phyloP scores from a whole-genome alignment of 1,140 invertebrate species.

The Dryas iulia region DNA sequence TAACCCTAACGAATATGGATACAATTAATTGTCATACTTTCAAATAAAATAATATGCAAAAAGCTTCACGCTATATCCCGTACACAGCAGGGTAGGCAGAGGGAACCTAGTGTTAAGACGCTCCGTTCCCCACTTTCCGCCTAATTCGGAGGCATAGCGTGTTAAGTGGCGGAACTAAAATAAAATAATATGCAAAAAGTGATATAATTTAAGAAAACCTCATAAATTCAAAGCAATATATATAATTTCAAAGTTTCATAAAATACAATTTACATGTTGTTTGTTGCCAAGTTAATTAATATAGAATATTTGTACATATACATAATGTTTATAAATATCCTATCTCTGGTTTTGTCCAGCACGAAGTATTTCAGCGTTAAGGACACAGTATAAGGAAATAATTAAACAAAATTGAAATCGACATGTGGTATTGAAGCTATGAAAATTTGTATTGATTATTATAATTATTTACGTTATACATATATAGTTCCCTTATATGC shows the following conservation, averaged over 20 bases:
- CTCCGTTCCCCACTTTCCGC: neutral
- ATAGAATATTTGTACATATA: neutral
- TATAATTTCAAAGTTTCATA: no score
- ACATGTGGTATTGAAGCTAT: neutral
- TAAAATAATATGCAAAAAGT: no score
- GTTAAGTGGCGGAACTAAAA: neutral
- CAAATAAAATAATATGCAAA: no score
- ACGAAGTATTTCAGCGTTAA: neutral
- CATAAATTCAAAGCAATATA: no score
- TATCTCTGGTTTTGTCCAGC: slow-evolving; percentile 3
- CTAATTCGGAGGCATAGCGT: neutral
- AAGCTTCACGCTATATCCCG: no score
- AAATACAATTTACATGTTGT: neutral
- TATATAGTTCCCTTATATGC: no score
- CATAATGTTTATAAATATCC: neutral
- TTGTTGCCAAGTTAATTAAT: neutral
- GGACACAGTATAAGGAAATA: neutral
- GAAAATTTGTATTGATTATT: neutral
- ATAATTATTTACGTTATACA: neutral
- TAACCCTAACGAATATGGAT: no score
- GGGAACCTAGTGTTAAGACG: no score
- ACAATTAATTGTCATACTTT: no score
- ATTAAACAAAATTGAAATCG: neutral
- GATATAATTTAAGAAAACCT: no score
- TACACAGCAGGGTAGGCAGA: no score